Conservation (phyloP, 2,797 vertebrate genomes). For the Mormyrus proboscirostris region DNA sequence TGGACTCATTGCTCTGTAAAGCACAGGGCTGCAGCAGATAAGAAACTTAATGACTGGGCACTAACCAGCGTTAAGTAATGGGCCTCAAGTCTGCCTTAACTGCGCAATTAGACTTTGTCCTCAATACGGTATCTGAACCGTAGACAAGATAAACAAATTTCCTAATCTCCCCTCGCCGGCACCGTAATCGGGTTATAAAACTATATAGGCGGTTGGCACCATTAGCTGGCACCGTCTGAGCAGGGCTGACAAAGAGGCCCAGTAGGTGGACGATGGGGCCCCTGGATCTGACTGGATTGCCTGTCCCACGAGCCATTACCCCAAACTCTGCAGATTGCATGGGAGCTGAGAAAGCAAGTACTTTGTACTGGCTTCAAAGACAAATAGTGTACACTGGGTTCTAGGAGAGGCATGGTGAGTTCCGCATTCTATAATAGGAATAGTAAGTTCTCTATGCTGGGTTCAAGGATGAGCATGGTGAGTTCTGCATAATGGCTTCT, state of each 20-base stretch:
- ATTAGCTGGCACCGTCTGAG: neutral
- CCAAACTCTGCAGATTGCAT: neutral
- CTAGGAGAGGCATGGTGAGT: neutral
- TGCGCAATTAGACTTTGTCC: slow-evolving; percentile 7
- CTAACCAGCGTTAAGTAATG: slow-evolving; percentile 8
- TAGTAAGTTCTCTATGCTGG: neutral
- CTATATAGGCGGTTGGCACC: neutral
- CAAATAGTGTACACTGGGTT: neutral
- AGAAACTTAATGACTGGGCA: slow-evolving; percentile 1
- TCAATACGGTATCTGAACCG: neutral
- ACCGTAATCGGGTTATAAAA: neutral
- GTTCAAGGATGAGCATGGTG: neutral
- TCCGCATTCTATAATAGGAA: neutral
- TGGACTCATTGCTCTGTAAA: neutral
- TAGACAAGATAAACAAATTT: slow-evolving; percentile 6
- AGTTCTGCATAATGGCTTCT: neutral
- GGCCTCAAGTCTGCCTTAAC: neutral
- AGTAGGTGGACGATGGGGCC: neutral
- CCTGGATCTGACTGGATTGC: neutral
- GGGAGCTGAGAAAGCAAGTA: neutral
- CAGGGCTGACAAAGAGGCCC: neutral
- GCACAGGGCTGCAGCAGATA: neutral
- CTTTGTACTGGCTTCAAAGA: neutral
- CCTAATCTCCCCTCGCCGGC: neutral
- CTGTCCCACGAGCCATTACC: neutral